Conservation (phyloP, 2,888 invertebrate genomes). For the Lycocerus yunnanus region DNA sequence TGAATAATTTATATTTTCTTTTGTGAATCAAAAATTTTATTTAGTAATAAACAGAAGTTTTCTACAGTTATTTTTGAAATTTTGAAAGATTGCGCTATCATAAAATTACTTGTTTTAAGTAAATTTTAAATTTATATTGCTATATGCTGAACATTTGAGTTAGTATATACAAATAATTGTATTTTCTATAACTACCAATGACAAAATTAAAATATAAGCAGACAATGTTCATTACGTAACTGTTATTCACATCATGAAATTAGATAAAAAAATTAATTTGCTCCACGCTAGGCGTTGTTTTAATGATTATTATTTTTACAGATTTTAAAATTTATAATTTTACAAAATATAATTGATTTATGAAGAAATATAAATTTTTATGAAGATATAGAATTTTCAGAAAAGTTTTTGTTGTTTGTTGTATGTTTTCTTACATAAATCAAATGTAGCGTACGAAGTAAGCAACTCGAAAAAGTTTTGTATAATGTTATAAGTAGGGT, state of each 20-base stretch:
- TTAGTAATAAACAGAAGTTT: background rate
- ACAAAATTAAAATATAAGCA: too few species aligned
- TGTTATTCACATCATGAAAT: too few species aligned
- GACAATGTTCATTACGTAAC: too few species aligned
- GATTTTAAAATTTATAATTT: background rate
- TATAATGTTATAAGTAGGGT: background rate
- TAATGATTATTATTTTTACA: background rate
- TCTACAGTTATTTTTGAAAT: background rate
- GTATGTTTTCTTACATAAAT: background rate
- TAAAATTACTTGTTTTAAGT: background rate
- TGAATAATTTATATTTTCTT: background rate
- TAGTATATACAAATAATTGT: too few species aligned
- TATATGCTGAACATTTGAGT: background rate
- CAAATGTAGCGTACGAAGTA: background rate
- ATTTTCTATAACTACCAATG: too few species aligned
- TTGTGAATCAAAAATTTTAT: background rate
- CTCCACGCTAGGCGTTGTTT: background rate
- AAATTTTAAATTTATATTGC: background rate
- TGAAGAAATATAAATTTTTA: background rate
- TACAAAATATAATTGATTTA: background rate
- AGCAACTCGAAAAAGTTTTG: background rate
- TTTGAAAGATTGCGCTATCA: background rate
- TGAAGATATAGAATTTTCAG: background rate
- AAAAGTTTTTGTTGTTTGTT: background rate
- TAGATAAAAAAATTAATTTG: too few species aligned